Conservation (phyloP, 2,888 invertebrate genomes). For the Nomada ruficornis region DNA sequence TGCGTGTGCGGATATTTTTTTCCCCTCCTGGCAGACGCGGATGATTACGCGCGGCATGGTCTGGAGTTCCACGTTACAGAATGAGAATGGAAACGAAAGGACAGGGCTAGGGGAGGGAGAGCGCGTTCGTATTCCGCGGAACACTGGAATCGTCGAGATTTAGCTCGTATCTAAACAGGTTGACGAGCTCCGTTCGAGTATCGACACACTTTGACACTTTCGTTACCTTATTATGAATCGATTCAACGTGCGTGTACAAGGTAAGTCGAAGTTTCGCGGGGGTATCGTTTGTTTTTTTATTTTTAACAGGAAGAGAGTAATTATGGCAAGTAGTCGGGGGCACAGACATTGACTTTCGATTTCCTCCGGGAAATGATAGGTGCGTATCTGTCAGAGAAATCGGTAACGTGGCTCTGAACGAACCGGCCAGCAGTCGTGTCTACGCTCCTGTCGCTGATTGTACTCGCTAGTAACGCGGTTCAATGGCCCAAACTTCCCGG, state of each 20-base stretch:
- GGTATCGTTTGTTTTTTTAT: too few species aligned
- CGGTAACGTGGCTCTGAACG: constrained; percentile 40
- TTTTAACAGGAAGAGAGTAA: constrained; percentile 7
- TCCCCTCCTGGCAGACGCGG: constrained; percentile 50
- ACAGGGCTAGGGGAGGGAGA: too few species aligned
- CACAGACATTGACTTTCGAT: constrained; percentile 41
- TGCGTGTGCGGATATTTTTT: constrained; percentile 75
- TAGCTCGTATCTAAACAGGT: too few species aligned
- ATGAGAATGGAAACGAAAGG: constrained; percentile 58
- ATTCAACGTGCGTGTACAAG: too few species aligned
- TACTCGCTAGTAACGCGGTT: constrained; percentile 75
- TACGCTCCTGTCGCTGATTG: constrained; percentile 68
- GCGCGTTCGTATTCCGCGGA: background rate
- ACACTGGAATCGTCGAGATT: too few species aligned
- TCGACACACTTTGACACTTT: too few species aligned
- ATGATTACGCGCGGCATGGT: constrained; percentile 65
- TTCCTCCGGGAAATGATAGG: constrained; percentile 57
- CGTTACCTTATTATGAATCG: too few species aligned
- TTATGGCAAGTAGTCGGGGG: constrained; percentile 12
- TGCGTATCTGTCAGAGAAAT: constrained; percentile 65
- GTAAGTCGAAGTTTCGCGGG: too few species aligned
- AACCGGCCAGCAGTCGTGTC: constrained; percentile 39
- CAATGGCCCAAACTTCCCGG: constrained; percentile 84
- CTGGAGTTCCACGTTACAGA: constrained; percentile 29
- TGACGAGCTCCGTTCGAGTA: too few species aligned